Percentiles rank a stretch among this genome's conserved stretches.
Conservation (phyloP, 2,888 invertebrate species). For the Pterostichus madidus region DNA sequence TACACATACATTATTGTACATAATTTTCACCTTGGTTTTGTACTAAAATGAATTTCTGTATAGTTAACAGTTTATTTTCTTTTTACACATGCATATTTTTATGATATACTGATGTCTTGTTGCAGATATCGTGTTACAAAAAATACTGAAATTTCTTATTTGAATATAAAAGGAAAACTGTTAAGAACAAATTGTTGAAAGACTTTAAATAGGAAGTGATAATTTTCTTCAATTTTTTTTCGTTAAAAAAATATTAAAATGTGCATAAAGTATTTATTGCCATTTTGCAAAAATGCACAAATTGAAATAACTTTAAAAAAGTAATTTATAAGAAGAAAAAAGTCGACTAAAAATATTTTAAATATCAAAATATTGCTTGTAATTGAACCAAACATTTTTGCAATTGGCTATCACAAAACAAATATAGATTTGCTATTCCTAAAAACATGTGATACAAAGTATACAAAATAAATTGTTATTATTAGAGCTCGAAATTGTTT, state of each 20-base stretch:
- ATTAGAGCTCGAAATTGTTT: constrained; percentile 57
- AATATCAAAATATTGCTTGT: neutral
- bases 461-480: constrained; percentile 65
- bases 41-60: constrained; percentile 51
- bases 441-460: constrained; percentile 66
- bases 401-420: constrained; percentile 56
- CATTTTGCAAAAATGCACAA: constrained; percentile 68
- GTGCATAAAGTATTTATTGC: constrained; percentile 73
- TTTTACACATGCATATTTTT: constrained; percentile 46
- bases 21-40: constrained; percentile 44
- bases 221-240: constrained; percentile 5
- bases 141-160: neutral
- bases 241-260: constrained; percentile 69
- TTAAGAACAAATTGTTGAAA: neutral
- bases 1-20: constrained; percentile 43
- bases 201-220: neutral
- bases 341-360: constrained; percentile 1
- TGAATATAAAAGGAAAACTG: constrained; percentile 5
- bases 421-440: constrained; percentile 66
- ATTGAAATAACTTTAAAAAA: constrained; percentile 6
- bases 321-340: constrained; percentile 30
- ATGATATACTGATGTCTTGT: constrained; percentile 59
- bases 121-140: constrained; percentile 51
- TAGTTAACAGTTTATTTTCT: constrained; percentile 32
- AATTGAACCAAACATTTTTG: constrained; percentile 46